Percentiles rank a stretch among this genome's conserved stretches.
Evolutionary conservation across 2,113 vertebrate species (phyloP).

Genomic region (Rhineura floridana): DNA sequence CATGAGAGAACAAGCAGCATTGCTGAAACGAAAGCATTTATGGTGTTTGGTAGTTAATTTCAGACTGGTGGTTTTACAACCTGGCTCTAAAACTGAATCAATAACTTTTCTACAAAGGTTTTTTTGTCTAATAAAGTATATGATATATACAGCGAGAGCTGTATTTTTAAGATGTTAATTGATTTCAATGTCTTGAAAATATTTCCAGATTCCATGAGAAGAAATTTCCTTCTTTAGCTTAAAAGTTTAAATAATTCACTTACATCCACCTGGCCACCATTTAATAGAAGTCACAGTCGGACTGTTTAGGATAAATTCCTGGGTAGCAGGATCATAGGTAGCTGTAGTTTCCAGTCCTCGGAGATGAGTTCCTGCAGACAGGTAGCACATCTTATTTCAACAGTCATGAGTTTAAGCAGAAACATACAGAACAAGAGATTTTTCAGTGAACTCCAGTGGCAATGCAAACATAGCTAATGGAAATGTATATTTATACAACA

Average conservation of each 20-base stretch:
- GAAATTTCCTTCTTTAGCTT: neutral
- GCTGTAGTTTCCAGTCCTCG: conserved; percentile 95
- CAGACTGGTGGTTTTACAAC: neutral
- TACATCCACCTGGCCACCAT: conserved; percentile 98
- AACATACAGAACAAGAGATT: neutral
- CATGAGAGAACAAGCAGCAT: neutral
- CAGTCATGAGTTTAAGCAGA: conserved; percentile 5
- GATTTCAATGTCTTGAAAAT: neutral
- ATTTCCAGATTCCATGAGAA: neutral
- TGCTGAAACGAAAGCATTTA: neutral
- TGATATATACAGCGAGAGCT: neutral
- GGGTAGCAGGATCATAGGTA: conserved; percentile 90
- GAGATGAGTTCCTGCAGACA: conserved; percentile 88
- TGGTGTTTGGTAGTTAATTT: neutral
- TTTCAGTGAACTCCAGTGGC: conserved; percentile 55
- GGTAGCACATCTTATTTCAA: conserved; percentile 13
- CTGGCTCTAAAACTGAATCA: neutral
- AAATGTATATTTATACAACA: neutral
- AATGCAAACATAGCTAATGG: conserved; percentile 6
- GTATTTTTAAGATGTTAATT: neutral
- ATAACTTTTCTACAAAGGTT: neutral
- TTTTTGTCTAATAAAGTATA: neutral
- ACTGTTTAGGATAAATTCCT: conserved; percentile 95
- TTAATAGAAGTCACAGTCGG: conserved; percentile 97
- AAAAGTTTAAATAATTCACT: conserved; percentile 69